Evolutionary conservation across 2,797 vertebrate genomes (phyloP), one percentile per base, ranked within the genome.

Genomic region (Gadopsis marmoratus): DNA sequence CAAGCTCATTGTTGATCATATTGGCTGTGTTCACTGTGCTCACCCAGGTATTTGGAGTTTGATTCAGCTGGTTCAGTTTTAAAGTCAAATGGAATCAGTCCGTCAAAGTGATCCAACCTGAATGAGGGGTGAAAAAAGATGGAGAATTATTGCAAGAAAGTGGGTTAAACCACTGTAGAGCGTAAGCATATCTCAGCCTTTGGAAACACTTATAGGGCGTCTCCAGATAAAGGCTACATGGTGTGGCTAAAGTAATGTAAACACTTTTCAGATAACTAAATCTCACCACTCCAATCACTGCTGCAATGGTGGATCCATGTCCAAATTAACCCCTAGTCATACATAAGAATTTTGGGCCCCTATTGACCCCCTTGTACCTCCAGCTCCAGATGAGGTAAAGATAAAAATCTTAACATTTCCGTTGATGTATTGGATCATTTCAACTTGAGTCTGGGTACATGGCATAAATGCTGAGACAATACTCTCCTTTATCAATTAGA

Each of bases 41-140:
- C 81, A 95, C 95, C 95, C 58, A 96, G 85, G 79, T 96, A 96
- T 78, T 94, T 94, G 26, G 95, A 94, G 77, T 93, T 94, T 21
- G 94, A 95, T 33, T 93, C 93, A 4, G 91, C 64, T 14, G 91
- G 94, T 70, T 93, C 91, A 0, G 92, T 95, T 83, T 95, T 95
- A 62, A 96, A 96, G 82, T 95, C 94, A 74, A 96, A 96, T 23
- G 95, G 95, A 78, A 95, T 95, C 51, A 94, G 83, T 64, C 94
- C 93, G 19, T 95, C 95, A 78, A 95, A 96, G 64, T 91, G 75
- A 53, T 95, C 81, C 74, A 95, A 82, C 86, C 95, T 96, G 19
- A 74, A 71, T 43, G 13, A 82, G 3, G 23, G 6, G 23, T 16
- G 13, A 58, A 23, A 53, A 55, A 61, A 47, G 3, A 43, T 2